Evolutionary conservation across 2,797 vertebrate genomes (phyloP), one percentile per base, ranked within the genome.

Genomic region (Spheniscus humboldti): DNA sequence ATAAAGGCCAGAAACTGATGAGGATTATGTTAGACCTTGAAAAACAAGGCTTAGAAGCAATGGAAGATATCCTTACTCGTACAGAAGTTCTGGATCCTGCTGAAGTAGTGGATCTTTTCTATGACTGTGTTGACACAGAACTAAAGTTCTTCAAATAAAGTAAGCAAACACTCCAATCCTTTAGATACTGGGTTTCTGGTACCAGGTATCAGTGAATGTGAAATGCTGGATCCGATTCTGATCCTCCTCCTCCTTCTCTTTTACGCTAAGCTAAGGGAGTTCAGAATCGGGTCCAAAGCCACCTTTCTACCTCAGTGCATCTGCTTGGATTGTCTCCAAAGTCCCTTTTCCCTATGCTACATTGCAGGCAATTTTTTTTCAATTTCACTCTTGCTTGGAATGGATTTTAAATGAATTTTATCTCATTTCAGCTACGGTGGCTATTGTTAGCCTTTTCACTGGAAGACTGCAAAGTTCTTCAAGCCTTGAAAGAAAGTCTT

Each of bases 101-200:
- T 3, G 98, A 98, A 97, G 98, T 98, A 91, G 98, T 97, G 75
- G 98, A 98, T 90, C 98, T 98, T 96, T 98, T 98, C 97, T 98
- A 98, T 96, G 98, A 98, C 96, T 98, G 98, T 95, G 98, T 98
- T 66, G 98, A 98, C 94, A 98, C 98, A 74, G 98, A 98, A 97
- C 97, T 98, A 52, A 98, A 98, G 92, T 98, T 98, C 98, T 98
- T 98, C 97, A 98, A 98, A 96, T 98, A 98, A 98, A 97, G 97
- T 98, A 97, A 97, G 97, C 95, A 20, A 73, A 79, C 37, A 35
- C 71, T 92, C 72, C 11, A 50, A 24, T 96, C 93, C 93, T 92
- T 96, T 81, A 90, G 69, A 76, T 90, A 92, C 75, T 56, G 92
- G 94, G 68, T 92, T 92, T 94, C 79, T 97, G 63, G 76, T 77